Conservation (phyloP, 2,113 vertebrate species). For the Clarias gariepinus region DNA sequence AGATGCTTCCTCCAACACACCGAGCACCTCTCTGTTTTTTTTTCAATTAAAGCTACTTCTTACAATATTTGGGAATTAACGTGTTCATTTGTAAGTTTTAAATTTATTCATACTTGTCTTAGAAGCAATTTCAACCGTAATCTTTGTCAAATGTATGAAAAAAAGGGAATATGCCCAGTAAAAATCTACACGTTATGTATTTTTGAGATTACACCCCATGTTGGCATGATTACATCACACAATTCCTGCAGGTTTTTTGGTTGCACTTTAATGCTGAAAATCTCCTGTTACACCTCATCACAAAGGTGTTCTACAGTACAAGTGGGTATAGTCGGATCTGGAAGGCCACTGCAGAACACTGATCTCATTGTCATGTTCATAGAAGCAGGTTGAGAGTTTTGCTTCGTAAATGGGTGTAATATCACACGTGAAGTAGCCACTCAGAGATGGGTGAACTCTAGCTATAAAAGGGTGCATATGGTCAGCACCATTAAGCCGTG, state of each 20-base stretch:
- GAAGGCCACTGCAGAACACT: too few species aligned
- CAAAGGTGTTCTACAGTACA: too few species aligned
- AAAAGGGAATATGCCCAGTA: too few species aligned
- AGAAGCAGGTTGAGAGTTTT: neutral
- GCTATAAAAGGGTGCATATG: neutral
- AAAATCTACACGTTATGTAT: neutral
- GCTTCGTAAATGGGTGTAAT: neutral
- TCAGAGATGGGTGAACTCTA: neutral
- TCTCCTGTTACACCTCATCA: neutral
- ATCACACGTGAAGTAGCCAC: too few species aligned
- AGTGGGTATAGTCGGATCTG: too few species aligned
- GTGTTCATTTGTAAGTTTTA: neutral
- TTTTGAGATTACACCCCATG: neutral
- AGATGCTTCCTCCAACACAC: neutral
- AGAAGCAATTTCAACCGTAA: too few species aligned
- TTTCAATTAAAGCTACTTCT: neutral
- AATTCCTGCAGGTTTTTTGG: neutral
- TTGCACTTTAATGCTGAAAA: neutral
- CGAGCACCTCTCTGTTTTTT: too few species aligned
- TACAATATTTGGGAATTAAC: neutral
- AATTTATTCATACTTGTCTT: too few species aligned
- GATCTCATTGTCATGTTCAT: neutral
- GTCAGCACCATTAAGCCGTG: neutral
- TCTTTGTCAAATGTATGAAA: too few species aligned
- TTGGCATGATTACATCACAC: neutral